phyloP scores from a whole-genome alignment of 2,888 invertebrate genomes.

The Pristionchus entomophagus region DNA sequence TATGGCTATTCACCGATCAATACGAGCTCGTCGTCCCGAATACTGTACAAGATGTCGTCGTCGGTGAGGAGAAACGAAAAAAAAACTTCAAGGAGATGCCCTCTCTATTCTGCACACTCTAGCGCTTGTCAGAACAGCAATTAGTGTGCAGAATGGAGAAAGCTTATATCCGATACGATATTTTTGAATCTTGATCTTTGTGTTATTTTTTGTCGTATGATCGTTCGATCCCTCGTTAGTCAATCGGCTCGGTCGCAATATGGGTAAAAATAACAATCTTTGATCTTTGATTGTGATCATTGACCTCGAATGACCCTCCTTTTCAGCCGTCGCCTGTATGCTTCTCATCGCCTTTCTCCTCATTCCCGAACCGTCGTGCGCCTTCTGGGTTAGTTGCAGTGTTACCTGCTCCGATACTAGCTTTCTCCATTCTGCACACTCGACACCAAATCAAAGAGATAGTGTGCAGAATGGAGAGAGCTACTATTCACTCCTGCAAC shows the following conservation, averaged over 20 bases:
- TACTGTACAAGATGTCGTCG: conserved; percentile 62
- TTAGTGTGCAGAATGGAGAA: too few species aligned
- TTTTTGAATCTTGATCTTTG: too few species aligned
- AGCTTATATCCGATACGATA: too few species aligned
- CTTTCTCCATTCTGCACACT: background rate
- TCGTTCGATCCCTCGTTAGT: too few species aligned
- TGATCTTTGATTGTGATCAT: too few species aligned
- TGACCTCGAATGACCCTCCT: conserved; percentile 76
- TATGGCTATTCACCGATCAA: conserved; percentile 74
- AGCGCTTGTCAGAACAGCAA: too few species aligned
- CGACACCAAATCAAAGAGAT: background rate
- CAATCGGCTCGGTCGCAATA: too few species aligned
- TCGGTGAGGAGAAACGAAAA: conserved; percentile 29
- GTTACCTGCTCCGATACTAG: too few species aligned
- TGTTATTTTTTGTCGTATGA: too few species aligned
- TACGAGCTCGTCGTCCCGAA: conserved; percentile 72
- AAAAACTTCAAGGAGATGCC: too few species aligned
- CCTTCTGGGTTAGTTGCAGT: conserved; percentile 88
- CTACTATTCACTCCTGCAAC: conserved; percentile 51
- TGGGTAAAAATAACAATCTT: too few species aligned
- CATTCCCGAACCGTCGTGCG: conserved; percentile 92
- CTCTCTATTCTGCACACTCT: too few species aligned
- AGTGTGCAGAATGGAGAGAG: background rate
- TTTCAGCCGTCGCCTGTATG: conserved; percentile 87
- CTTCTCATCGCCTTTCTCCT: conserved; percentile 93